phyloP scores from a whole-genome alignment of 2,888 invertebrate genomes.

The Ophion slaviceki region DNA sequence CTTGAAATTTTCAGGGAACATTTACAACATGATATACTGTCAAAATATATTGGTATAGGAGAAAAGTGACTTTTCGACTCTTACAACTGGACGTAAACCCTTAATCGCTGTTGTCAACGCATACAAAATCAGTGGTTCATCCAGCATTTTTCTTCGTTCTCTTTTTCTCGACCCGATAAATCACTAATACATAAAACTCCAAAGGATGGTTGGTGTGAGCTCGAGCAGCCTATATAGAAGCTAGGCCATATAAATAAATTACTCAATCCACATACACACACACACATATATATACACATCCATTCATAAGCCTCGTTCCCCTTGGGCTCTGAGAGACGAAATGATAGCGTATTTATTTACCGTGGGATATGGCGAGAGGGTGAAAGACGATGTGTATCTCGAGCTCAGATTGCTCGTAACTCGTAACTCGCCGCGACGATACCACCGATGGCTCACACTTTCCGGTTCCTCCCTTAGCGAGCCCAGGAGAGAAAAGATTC shows the following conservation, averaged over 20 bases:
- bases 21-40: too few species aligned
- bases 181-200: neutral
- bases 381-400: constrained; percentile 69
- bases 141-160: neutral
- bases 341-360: constrained; percentile 76
- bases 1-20: too few species aligned
- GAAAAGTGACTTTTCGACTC: too few species aligned
- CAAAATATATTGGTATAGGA: too few species aligned
- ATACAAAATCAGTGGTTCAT: neutral
- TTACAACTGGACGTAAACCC: too few species aligned
- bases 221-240: constrained; percentile 4
- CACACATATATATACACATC: neutral
- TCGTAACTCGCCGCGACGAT: constrained; percentile 69
- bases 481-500: constrained; percentile 44
- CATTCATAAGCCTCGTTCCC: constrained; percentile 24
- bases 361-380: constrained; percentile 66
- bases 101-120: neutral
- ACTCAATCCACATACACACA: neutral
- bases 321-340: constrained; percentile 70
- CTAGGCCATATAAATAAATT: constrained; percentile 13
- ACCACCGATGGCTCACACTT: constrained; percentile 43
- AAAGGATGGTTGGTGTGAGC: neutral
- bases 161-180: neutral
- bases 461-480: constrained; percentile 27
- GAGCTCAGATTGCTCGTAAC: constrained; percentile 68